Conservation (phyloP, 2,113 vertebrate species). For the Thymallus thymallus region DNA sequence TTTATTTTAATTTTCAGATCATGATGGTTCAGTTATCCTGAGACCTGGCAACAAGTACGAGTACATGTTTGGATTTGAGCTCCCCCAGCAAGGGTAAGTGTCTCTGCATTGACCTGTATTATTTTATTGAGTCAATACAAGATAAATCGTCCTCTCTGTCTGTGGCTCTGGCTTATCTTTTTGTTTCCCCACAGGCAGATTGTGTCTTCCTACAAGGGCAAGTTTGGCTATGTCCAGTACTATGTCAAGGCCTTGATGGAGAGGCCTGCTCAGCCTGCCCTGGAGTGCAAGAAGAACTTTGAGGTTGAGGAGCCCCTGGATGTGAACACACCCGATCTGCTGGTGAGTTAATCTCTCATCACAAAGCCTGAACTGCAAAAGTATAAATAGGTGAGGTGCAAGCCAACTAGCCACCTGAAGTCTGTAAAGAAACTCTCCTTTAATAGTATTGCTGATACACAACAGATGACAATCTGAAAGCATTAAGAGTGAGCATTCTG, state of each 20-base stretch:
- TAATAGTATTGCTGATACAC: no score
- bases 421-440: no score
- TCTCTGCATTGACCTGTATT: background rate
- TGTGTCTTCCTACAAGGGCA: conserved; percentile 92
- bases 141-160: no score
- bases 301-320: conserved; percentile 92
- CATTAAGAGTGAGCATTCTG: conserved; percentile 71
- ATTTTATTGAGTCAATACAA: no score
- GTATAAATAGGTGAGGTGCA: no score
- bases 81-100: conserved; percentile 86
- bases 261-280: conserved; percentile 69
- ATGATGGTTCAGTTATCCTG: conserved; percentile 82
- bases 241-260: conserved; percentile 87
- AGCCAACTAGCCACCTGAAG: no score
- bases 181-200: conserved; percentile 74
- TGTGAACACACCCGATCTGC: conserved; percentile 86
- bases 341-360: conserved; percentile 66
- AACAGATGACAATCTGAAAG: conserved; percentile 36
- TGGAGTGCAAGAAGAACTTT: conserved; percentile 81
- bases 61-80: conserved; percentile 90
- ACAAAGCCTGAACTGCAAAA: no score
- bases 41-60: conserved; percentile 88
- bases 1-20: conserved; percentile 61
- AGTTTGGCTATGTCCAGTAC: conserved; percentile 90
- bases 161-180: no score